phyloP scores from a whole-genome alignment of 1,140 invertebrate genomes.

The Chrysoperla carnea region DNA sequence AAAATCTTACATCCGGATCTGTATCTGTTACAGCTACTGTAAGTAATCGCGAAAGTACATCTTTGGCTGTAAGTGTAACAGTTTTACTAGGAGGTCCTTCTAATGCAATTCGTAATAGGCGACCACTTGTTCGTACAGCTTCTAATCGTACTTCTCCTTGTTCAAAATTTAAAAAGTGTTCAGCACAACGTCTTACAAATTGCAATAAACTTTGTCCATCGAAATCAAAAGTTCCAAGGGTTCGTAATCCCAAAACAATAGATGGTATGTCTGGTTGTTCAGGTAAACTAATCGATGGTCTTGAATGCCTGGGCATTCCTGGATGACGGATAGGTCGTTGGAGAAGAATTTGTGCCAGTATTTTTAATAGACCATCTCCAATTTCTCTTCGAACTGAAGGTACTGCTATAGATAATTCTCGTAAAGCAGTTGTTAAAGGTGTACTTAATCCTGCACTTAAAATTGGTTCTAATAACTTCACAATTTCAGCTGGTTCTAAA shows the following conservation, averaged over 20 bases:
- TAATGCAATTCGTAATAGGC: constrained; percentile 67
- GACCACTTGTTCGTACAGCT: constrained; percentile 84
- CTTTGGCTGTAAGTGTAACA: constrained; percentile 70
- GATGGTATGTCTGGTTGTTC: constrained; percentile 56
- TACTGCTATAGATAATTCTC: constrained; percentile 77
- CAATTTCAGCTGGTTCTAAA: constrained; percentile 38
- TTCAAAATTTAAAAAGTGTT: constrained; percentile 83
- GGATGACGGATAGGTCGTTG: constrained; percentile 68
- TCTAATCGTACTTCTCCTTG: constrained; percentile 78
- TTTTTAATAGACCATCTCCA: constrained; percentile 77
- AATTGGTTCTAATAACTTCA: constrained; percentile 82
- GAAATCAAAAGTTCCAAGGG: constrained; percentile 92
- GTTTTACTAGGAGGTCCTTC: constrained; percentile 50
- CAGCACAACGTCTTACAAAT: constrained; percentile 83
- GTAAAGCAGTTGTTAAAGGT: constrained; percentile 74
- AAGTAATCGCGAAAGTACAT: constrained; percentile 78
- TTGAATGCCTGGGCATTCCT: constrained; percentile 41
- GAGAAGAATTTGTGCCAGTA: constrained; percentile 76
- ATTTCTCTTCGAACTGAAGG: constrained; percentile 78
- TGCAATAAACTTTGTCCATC: constrained; percentile 83
- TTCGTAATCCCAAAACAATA: constrained; percentile 82
- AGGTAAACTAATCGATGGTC: constrained; percentile 20
- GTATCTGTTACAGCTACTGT: constrained; percentile 91
- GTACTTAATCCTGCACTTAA: constrained; percentile 79
- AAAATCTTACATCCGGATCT: constrained; percentile 84